These are phyloP conservation scores for Zosterops hypoxanthus DNA, from an alignment of 2,113 vertebrate species.

Conservation along the genomic window DNA sequence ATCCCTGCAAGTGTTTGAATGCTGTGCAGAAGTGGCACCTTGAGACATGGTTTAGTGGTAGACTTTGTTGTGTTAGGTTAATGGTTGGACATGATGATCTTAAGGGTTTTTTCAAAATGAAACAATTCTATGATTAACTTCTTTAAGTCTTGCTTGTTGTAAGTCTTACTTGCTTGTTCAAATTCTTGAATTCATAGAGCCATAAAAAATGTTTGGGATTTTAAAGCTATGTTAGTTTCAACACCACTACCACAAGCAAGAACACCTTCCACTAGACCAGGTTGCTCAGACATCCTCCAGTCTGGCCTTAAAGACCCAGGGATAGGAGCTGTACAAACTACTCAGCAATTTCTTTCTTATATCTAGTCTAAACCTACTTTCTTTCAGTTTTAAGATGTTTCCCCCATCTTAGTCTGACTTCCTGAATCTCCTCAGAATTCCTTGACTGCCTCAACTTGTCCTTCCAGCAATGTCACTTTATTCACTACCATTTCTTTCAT, in stretches of 20 bases:
- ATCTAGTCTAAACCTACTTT: neutral
- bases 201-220: neutral
- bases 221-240: neutral
- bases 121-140: neutral
- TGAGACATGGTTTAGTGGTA: neutral
- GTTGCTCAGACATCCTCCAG: neutral
- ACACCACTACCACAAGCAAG: neutral
- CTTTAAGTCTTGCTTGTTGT: neutral
- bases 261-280: neutral
- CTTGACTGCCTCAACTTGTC: conserved; percentile 71
- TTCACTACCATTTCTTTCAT: conserved; percentile 83
- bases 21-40: neutral
- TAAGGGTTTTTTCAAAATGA: neutral
- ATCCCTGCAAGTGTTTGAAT: neutral
- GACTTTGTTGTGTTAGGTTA: neutral
- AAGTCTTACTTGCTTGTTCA: too few relatives aligned
- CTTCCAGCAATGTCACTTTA: conserved; percentile 74
- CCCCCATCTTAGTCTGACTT: neutral
- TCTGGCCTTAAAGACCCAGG: neutral
- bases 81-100: rapidly evolving
- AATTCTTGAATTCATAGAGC: conserved; percentile 68
- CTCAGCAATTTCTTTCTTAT: neutral
- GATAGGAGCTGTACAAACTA: neutral
- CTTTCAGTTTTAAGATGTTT: neutral
- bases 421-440: conserved; percentile 82